These are phyloP conservation scores for Poecilus cupreus DNA, from an alignment of 2,888 invertebrate genomes.

Conservation along the genomic window DNA sequence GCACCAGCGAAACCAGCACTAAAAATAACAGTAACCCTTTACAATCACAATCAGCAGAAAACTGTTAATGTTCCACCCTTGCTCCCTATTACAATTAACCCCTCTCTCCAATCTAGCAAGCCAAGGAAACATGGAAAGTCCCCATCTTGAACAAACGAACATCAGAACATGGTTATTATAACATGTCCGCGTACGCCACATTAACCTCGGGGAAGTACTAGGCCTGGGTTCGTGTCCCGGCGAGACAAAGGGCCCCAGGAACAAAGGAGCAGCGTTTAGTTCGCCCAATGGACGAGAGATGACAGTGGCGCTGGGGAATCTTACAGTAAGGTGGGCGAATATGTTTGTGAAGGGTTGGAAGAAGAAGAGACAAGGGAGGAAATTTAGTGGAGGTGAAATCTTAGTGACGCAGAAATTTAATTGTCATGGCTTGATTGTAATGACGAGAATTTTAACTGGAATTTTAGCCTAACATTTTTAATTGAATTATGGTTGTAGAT, in stretches of 20 bases:
- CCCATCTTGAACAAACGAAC: conserved; percentile 4
- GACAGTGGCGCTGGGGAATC: background rate
- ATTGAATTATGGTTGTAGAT: no score
- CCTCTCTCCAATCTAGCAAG: background rate
- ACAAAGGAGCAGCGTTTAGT: conserved; percentile 6
- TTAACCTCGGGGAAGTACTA: conserved; percentile 1
- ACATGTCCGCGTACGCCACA: conserved; percentile 16
- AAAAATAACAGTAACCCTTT: no score
- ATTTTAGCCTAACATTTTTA: no score
- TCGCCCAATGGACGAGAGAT: background rate
- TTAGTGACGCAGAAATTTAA: background rate
- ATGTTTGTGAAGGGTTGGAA: background rate
- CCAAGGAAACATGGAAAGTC: background rate
- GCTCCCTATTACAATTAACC: background rate
- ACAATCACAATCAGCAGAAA: no score
- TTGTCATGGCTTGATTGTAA: background rate
- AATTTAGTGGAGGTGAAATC: background rate
- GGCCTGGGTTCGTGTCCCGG: conserved; percentile 13
- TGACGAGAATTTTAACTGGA: background rate
- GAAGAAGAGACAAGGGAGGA: background rate
- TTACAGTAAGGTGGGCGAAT: background rate
- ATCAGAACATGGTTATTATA: conserved; percentile 29
- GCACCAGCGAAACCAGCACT: no score
- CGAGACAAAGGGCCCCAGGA: background rate
- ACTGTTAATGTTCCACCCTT: background rate